A percentile compares a stretch with the other conserved stretches of the same genome.
phyloP scores from a whole-genome alignment of 2,797 vertebrate species.

The Cetoscarus ocellatus region DNA sequence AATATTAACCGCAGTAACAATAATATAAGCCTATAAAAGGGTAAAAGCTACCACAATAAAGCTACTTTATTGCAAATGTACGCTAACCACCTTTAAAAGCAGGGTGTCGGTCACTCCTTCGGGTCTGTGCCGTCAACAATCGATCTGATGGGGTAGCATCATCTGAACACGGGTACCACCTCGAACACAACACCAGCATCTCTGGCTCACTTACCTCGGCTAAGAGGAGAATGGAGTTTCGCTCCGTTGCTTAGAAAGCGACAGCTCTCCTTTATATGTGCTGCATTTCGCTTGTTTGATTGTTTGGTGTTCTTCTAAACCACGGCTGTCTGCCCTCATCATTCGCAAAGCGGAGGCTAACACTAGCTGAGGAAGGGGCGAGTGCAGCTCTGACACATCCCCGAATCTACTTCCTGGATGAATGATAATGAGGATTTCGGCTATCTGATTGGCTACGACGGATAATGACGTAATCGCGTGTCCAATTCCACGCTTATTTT shows the following conservation, averaged over 20 bases:
- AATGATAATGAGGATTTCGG: constrained; percentile 38
- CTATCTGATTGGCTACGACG: constrained; percentile 47
- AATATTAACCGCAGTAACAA: constrained; percentile 10
- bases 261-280: background rate
- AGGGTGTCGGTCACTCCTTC: too few relatives aligned
- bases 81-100: accelerated
- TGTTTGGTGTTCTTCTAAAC: background rate
- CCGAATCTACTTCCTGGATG: constrained; percentile 68
- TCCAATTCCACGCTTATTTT: constrained; percentile 11
- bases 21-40: accelerated
- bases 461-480: background rate
- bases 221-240: background rate
- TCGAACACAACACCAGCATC: constrained; percentile 20
- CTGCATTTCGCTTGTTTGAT: constrained; percentile 19
- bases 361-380: constrained; percentile 21
- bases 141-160: constrained; percentile 13
- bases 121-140: background rate
- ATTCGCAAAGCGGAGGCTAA: constrained; percentile 1
- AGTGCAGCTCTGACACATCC: constrained; percentile 29
- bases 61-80: accelerated
- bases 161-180: background rate
- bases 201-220: constrained; percentile 54
- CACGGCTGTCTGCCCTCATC: constrained; percentile 23
- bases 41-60: accelerated
- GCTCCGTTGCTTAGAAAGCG: constrained; percentile 21